phyloP scores from a whole-genome alignment of 2,888 invertebrate genomes.

The Caenorhabditis zanzibari region DNA sequence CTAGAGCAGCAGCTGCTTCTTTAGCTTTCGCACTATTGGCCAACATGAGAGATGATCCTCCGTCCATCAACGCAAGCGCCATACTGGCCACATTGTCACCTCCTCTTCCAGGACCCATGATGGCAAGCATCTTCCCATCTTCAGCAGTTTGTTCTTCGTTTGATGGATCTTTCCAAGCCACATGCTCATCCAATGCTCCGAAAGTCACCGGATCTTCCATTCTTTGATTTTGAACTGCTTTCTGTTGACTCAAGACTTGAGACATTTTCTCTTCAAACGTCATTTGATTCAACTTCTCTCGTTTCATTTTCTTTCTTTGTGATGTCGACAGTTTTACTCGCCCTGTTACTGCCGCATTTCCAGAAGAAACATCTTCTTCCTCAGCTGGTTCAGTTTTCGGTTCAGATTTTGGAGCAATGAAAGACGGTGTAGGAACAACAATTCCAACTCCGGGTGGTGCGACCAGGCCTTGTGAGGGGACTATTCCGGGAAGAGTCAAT shows the following conservation, averaged over 20 bases:
- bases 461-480: conserved; percentile 41
- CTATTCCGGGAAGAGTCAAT: conserved; percentile 8
- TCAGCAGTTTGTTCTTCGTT: conserved; percentile 55
- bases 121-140: conserved; percentile 69
- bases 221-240: conserved; percentile 66
- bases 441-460: conserved; percentile 43
- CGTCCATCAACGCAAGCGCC: conserved; percentile 77
- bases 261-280: conserved; percentile 67
- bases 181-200: conserved; percentile 66
- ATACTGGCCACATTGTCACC: conserved; percentile 73
- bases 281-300: conserved; percentile 52
- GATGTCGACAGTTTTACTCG: conserved; percentile 61
- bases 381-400: conserved; percentile 15
- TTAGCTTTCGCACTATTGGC: conserved; percentile 67
- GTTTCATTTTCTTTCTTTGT: conserved; percentile 63
- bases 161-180: conserved; percentile 62
- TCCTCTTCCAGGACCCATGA: conserved; percentile 73
- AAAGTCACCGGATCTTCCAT: conserved; percentile 66
- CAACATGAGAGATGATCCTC: conserved; percentile 67
- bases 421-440: conserved; percentile 60
- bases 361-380: conserved; percentile 25
- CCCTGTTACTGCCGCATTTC: neutral
- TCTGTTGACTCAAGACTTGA: conserved; percentile 62
- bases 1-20: conserved; percentile 56
- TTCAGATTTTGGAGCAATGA: conserved; percentile 19